Conservation (phyloP, 2,113 vertebrate species). For the Thalassoma bifasciatum region DNA sequence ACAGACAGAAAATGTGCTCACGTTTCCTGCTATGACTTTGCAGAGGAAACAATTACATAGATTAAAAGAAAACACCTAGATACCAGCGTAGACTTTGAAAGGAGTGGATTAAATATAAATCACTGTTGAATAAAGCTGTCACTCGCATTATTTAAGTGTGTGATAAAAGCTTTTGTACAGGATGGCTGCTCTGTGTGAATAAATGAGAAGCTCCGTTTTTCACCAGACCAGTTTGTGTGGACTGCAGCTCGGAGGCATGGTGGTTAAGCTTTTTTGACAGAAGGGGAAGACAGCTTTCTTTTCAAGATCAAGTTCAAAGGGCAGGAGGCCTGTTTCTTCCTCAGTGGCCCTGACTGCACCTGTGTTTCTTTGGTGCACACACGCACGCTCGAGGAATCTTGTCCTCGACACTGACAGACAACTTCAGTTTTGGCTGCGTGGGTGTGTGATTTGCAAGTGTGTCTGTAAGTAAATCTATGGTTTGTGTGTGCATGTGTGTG, state of each 20-base stretch:
- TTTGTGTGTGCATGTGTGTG: constrained; percentile 24
- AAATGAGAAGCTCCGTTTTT: constrained; percentile 29
- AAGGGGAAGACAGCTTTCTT: constrained; percentile 73
- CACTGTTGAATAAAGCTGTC: constrained; percentile 21
- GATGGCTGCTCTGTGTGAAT: constrained; percentile 1
- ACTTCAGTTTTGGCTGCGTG: constrained; percentile 41
- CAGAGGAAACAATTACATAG: neutral
- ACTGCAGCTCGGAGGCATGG: constrained; percentile 68
- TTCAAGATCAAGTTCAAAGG: constrained; percentile 83
- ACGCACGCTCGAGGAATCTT: constrained; percentile 17
- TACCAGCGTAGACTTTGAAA: neutral
- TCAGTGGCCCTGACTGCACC: constrained; percentile 81
- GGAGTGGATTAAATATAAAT: neutral
- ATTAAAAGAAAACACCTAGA: neutral
- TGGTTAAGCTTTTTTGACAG: constrained; percentile 76
- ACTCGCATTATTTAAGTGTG: constrained; percentile 9
- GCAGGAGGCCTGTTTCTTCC: constrained; percentile 67
- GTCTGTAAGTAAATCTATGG: neutral
- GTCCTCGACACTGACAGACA: constrained; percentile 54
- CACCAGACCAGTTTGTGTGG: constrained; percentile 48
- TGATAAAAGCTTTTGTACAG: constrained; percentile 6
- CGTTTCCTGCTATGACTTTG: neutral
- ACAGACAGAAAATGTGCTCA: neutral
- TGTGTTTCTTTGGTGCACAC: constrained; percentile 59
- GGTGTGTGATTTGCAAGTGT: constrained; percentile 4